phyloP scores from a whole-genome alignment of 2,888 invertebrate species.

The Petrolisthes cinctipes region DNA sequence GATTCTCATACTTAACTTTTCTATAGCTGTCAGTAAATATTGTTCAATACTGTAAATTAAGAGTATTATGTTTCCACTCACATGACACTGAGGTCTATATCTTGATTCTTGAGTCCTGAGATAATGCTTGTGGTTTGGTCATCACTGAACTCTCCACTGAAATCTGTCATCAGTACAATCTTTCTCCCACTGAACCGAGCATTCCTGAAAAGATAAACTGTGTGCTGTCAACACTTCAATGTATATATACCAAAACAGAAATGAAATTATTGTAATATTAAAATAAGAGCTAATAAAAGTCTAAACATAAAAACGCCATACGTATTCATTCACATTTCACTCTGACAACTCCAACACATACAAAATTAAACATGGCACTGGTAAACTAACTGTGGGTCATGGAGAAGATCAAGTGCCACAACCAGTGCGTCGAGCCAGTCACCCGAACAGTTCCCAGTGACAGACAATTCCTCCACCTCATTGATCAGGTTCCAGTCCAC shows the following conservation, averaged over 20 bases:
- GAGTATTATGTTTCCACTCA: constrained; percentile 70
- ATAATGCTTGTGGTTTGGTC: constrained; percentile 74
- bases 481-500: constrained; percentile 77
- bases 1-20: constrained; percentile 4
- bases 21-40: neutral
- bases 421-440: constrained; percentile 79
- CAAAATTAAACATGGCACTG: too few species aligned
- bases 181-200: constrained; percentile 72
- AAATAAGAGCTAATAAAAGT: neutral
- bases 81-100: constrained; percentile 77
- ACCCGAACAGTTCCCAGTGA: constrained; percentile 72
- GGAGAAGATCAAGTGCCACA: constrained; percentile 74
- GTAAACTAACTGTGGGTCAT: constrained; percentile 68
- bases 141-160: constrained; percentile 72
- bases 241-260: neutral
- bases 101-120: constrained; percentile 73
- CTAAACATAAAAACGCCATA: too few species aligned
- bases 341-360: too few species aligned
- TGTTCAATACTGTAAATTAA: constrained; percentile 2
- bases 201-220: constrained; percentile 67
- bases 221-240: neutral
- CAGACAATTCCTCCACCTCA: constrained; percentile 69
- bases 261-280: neutral
- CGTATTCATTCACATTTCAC: too few species aligned
- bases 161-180: constrained; percentile 78